Percentiles rank a stretch among this genome's conserved stretches.
phyloP scores from a whole-genome alignment of 2,797 vertebrate genomes.

The Vireo griseus region DNA sequence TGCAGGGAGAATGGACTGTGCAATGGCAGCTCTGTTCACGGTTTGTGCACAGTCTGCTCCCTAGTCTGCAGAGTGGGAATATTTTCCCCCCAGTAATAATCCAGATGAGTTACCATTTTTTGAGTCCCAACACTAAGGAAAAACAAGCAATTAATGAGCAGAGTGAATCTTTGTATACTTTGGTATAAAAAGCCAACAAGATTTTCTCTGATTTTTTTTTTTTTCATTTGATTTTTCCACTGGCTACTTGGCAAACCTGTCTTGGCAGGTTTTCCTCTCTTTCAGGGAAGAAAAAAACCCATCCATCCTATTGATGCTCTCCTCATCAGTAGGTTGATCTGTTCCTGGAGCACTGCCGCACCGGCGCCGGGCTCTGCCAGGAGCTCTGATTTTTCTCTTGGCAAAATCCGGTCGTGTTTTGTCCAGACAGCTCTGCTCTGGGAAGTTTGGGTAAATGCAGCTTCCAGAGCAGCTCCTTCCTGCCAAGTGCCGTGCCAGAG shows the following conservation, averaged over 20 bases:
- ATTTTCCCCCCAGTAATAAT: background rate
- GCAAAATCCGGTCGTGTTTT: slow-evolving; percentile 24
- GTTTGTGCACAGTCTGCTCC: background rate
- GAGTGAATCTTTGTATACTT: background rate
- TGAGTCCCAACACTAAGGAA: background rate
- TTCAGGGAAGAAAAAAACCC: background rate
- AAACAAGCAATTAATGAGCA: background rate
- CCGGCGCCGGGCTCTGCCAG: background rate
- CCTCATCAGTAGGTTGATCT: background rate
- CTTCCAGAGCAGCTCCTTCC: slow-evolving; percentile 46
- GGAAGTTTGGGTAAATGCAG: slow-evolving; percentile 37
- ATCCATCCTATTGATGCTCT: background rate
- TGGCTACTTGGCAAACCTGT: background rate
- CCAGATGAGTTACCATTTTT: background rate
- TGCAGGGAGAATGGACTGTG: background rate
- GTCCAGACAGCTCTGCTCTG: slow-evolving; percentile 52
- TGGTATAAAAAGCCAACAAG: background rate
- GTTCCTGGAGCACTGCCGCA: background rate
- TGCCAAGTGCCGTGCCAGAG: slow-evolving; percentile 34
- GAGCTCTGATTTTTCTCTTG: slow-evolving; percentile 3
- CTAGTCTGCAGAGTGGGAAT: background rate
- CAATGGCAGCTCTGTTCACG: background rate
- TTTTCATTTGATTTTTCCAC: background rate
- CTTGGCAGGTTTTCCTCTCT: background rate
- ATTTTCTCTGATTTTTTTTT: background rate